A percentile compares a stretch with the other conserved stretches of the same genome.
These are phyloP conservation scores for Acleris emargana DNA, from an alignment of 2,888 invertebrate species.

Conservation along the genomic window DNA sequence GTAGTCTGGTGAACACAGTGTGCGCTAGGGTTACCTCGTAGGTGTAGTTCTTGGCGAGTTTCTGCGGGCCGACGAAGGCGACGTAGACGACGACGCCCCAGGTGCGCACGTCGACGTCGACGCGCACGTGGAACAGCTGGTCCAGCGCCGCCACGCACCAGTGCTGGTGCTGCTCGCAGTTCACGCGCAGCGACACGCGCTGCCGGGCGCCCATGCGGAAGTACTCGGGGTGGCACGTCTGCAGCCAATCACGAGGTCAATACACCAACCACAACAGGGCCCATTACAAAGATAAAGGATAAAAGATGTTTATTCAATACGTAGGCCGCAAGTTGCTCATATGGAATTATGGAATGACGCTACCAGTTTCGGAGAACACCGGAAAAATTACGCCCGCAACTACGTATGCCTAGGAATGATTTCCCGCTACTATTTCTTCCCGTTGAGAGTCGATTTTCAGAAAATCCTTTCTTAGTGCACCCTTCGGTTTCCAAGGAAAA, in stretches of 20 bases:
- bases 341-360: no score
- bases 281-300: no score
- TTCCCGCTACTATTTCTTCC: no score
- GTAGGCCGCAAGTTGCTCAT: no score
- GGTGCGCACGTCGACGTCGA: slow-evolving; percentile 65
- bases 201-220: slow-evolving; percentile 61
- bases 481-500: no score
- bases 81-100: slow-evolving; percentile 69
- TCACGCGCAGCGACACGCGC: slow-evolving; percentile 64
- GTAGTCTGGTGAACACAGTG: background rate
- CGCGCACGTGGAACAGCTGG: slow-evolving; percentile 67
- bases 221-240: slow-evolving; percentile 65
- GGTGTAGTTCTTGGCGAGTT: slow-evolving; percentile 58
- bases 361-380: no score
- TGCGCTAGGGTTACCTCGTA: slow-evolving; percentile 59
- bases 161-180: slow-evolving; percentile 63
- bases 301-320: no score
- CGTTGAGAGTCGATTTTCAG: no score
- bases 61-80: slow-evolving; percentile 73
- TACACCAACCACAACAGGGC: no score
- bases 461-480: no score
- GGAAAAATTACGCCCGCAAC: no score
- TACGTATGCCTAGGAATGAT: no score
- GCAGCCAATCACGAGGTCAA: slow-evolving; percentile 4
- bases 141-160: slow-evolving; percentile 65